These are phyloP conservation scores for Nephotettix cincticeps DNA, from an alignment of 1,140 invertebrate genomes.

Conservation along the genomic window DNA sequence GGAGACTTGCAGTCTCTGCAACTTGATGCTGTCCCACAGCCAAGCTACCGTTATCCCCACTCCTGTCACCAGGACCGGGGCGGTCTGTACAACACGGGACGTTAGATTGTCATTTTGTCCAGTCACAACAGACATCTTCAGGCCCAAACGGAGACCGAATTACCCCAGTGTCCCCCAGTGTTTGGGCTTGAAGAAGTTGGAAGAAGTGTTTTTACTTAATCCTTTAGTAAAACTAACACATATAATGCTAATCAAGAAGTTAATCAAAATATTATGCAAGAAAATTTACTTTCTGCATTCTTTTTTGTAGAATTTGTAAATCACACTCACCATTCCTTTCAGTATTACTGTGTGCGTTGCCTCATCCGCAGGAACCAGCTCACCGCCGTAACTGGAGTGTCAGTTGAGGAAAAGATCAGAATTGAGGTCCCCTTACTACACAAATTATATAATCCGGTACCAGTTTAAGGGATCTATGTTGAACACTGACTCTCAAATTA, in stretches of 20 bases:
- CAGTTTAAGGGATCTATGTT: too few species aligned
- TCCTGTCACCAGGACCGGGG: not conserved
- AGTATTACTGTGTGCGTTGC: conserved; percentile 5
- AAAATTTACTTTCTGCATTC: not conserved
- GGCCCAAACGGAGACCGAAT: too few species aligned
- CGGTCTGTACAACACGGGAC: not conserved
- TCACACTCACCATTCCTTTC: not conserved
- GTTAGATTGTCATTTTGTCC: too few species aligned
- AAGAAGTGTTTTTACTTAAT: not conserved
- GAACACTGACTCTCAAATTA: not conserved
- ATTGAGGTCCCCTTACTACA: too few species aligned
- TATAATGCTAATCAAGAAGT: too few species aligned
- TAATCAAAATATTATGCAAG: not conserved
- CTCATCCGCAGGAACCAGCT: conserved; percentile 19
- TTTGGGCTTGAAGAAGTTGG: not conserved
- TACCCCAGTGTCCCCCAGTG: not conserved
- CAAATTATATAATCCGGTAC: too few species aligned
- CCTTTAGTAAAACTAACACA: too few species aligned
- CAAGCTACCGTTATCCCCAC: not conserved
- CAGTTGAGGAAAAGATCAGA: conserved; percentile 23
- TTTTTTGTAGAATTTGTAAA: not conserved
- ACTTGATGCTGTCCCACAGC: conserved; percentile 29
- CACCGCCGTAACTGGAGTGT: conserved; percentile 23
- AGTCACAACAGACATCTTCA: too few species aligned
- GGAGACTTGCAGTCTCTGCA: conserved; percentile 20